phyloP scores from a whole-genome alignment of 2,888 invertebrate genomes.

The Isoperla grammatica region DNA sequence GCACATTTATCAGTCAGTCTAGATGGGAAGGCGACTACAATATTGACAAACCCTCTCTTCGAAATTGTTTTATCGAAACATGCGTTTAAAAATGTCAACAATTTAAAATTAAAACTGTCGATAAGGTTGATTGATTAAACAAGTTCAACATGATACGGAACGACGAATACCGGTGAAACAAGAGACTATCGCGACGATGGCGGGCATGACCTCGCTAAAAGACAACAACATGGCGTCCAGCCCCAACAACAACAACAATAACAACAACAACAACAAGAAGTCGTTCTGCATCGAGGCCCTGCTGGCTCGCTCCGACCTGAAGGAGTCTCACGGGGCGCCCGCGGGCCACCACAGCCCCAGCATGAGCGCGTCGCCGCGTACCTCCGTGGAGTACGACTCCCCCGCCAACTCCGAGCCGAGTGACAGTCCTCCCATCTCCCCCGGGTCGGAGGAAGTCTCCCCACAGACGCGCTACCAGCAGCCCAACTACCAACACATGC shows the following conservation, averaged over 20 bases:
- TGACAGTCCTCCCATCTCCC: constrained; percentile 74
- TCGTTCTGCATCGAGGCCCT: constrained; percentile 90
- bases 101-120: too few relatives aligned
- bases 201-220: too few relatives aligned
- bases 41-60: too few relatives aligned
- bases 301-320: constrained; percentile 49
- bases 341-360: constrained; percentile 38
- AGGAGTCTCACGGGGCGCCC: constrained; percentile 2
- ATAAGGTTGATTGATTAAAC: too few relatives aligned
- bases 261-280: constrained; percentile 47
- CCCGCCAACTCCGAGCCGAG: constrained; percentile 17
- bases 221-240: constrained; percentile 12
- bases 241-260: constrained; percentile 4
- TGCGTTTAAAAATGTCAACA: too few relatives aligned
- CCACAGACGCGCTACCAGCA: neutral
- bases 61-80: too few relatives aligned
- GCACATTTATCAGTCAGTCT: too few relatives aligned
- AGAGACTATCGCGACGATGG: too few relatives aligned
- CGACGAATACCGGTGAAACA: too few relatives aligned
- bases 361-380: constrained; percentile 43
- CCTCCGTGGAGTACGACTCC: constrained; percentile 3
- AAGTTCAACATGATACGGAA: too few relatives aligned
- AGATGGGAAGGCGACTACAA: too few relatives aligned
- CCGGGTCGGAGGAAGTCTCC: constrained; percentile 68
- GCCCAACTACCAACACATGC: constrained; percentile 19